These are phyloP conservation scores for Chironomus tepperi DNA, from an alignment of 1,140 invertebrate genomes.

Conservation along the genomic window DNA sequence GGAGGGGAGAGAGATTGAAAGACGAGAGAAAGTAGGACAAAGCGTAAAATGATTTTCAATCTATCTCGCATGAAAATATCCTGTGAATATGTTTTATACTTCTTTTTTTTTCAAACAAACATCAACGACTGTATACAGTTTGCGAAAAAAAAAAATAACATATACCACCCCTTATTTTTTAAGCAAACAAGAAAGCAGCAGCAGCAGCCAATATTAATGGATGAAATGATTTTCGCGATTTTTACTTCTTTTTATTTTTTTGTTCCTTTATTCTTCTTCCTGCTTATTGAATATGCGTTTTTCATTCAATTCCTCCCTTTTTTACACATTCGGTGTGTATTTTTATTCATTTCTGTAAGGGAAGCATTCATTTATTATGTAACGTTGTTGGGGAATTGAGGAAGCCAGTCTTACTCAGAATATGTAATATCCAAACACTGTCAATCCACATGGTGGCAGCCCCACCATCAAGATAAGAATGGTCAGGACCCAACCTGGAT, in stretches of 20 bases:
- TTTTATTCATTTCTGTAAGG: no score
- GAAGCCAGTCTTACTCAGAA: no score
- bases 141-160: no score
- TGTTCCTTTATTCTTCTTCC: background rate
- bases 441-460: no score
- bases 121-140: background rate
- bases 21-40: background rate
- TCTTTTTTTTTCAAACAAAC: background rate
- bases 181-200: background rate
- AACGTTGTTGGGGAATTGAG: no score
- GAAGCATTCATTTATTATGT: no score
- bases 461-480: no score
- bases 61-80: background rate
- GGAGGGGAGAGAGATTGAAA: background rate
- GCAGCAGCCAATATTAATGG: background rate
- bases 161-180: background rate
- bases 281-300: no score
- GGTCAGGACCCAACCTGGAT: no score
- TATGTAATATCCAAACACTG: no score
- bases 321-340: no score
- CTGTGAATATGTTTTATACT: background rate
- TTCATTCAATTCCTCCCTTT: no score
- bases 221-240: slow-evolving; percentile 21
- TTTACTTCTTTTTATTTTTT: background rate
- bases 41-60: slow-evolving; percentile 10